Conservation (phyloP, 1,140 invertebrate species). For the Aradophagus sp. region DNA sequence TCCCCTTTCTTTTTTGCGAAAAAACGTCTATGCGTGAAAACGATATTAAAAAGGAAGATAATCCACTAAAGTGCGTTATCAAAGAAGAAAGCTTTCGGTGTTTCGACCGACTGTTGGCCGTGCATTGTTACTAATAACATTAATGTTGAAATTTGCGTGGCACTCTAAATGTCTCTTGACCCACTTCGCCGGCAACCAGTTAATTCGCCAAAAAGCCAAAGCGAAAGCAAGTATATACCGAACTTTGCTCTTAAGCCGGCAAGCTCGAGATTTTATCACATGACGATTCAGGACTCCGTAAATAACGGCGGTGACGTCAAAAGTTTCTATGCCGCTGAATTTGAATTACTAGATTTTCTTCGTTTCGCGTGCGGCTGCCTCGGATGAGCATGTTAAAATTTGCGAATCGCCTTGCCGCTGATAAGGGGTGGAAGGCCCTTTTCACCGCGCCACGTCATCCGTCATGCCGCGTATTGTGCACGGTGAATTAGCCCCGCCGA, state of each 20-base stretch:
- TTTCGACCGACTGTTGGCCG: conserved; percentile 15
- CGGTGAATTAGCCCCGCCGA: no score
- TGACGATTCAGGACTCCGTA: conserved; percentile 50
- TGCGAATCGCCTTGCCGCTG: no score
- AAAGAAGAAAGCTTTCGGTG: conserved; percentile 9
- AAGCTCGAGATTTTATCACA: conserved; percentile 47
- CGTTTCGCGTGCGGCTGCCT: conserved; percentile 10
- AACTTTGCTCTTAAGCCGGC: conserved; percentile 52
- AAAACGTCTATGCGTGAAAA: no score
- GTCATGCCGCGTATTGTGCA: no score
- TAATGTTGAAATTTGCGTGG: conserved; percentile 44
- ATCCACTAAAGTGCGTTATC: conserved; percentile 14
- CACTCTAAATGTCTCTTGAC: conserved; percentile 49
- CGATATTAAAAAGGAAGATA: no score
- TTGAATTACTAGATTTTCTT: conserved; percentile 24
- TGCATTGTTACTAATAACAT: conserved; percentile 49
- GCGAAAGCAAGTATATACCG: conserved; percentile 40
- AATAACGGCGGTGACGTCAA: conserved; percentile 45
- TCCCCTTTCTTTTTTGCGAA: no score
- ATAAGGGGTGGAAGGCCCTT: no score
- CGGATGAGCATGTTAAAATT: conserved; percentile 1
- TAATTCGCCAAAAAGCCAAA: conserved; percentile 51
- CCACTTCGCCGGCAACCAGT: conserved; percentile 32
- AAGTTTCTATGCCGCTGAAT: conserved; percentile 45
- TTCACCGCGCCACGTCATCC: no score